phyloP scores from a whole-genome alignment of 2,113 vertebrate genomes.

The Bos javanicus region DNA sequence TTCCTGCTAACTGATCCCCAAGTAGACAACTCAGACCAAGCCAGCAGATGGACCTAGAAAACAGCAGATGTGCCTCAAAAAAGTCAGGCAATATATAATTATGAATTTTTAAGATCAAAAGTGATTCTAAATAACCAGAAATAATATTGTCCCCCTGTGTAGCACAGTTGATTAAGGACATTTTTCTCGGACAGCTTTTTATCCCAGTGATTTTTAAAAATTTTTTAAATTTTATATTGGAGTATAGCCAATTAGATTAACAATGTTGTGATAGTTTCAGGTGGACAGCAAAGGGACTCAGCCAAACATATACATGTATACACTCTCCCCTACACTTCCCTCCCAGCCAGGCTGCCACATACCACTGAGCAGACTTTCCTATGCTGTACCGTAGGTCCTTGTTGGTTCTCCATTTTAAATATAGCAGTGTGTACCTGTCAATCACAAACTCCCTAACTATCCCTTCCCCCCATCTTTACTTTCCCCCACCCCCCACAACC shows the following conservation, averaged over 20 bases:
- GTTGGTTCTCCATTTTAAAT: not conserved
- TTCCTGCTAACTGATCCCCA: not conserved
- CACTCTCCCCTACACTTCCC: not conserved
- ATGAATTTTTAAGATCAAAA: conserved; percentile 24
- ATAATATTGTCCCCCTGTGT: not conserved
- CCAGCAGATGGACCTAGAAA: not conserved
- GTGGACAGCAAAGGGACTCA: not conserved
- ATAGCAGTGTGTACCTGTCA: not conserved
- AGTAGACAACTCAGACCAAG: not conserved
- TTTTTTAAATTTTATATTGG: not conserved
- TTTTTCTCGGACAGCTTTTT: conserved; percentile 7
- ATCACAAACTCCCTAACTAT: not conserved
- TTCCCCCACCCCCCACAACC: not conserved
- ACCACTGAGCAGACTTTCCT: not conserved
- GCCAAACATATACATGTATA: not conserved
- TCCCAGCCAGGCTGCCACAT: not conserved
- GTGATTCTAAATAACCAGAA: conserved; percentile 1
- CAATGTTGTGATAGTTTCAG: not conserved
- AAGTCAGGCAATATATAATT: not conserved
- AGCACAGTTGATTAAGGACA: not conserved
- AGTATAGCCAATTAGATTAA: not conserved
- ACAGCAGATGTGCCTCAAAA: not conserved
- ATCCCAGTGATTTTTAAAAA: not conserved
- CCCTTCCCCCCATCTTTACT: not conserved
- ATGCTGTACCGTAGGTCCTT: not conserved